A percentile compares a stretch with the other conserved stretches of the same genome.
Conservation (phyloP, 2,797 vertebrate genomes). For the Alfaro cultratus region DNA sequence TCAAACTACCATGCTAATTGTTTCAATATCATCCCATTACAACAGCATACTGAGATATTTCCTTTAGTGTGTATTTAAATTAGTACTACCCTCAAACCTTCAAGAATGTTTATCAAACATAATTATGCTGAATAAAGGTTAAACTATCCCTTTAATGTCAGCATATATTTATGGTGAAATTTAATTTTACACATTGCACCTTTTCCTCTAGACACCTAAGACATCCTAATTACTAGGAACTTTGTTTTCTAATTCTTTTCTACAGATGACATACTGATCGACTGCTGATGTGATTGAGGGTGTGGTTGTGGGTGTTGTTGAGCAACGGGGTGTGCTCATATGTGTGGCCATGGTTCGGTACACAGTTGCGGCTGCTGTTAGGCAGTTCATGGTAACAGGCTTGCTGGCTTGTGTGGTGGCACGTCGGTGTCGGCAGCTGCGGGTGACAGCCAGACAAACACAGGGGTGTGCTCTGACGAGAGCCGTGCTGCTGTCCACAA, state of each 20-base stretch:
- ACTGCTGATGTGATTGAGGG: slow-evolving; percentile 58
- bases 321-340: slow-evolving; percentile 60
- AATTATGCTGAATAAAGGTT: not conserved
- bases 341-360: slow-evolving; percentile 51
- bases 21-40: not conserved
- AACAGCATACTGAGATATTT: no score
- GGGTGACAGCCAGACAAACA: slow-evolving; percentile 58
- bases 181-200: slow-evolving; percentile 65
- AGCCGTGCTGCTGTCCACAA: slow-evolving; percentile 66
- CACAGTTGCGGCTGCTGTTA: slow-evolving; percentile 54
- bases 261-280: slow-evolving; percentile 67
- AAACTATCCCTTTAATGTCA: not conserved
- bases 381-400: slow-evolving; percentile 66
- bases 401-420: slow-evolving; percentile 67
- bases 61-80: not conserved
- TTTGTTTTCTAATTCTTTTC: not conserved
- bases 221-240: slow-evolving; percentile 1
- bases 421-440: slow-evolving; percentile 50
- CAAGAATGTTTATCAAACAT: not conserved
- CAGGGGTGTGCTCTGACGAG: slow-evolving; percentile 59
- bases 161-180: not conserved
- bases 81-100: not conserved
- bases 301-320: slow-evolving; percentile 70
- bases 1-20: not conserved
- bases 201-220: slow-evolving; percentile 23